These are phyloP conservation scores for Papilio polytes DNA, from an alignment of 1,140 invertebrate genomes.

Conservation along the genomic window DNA sequence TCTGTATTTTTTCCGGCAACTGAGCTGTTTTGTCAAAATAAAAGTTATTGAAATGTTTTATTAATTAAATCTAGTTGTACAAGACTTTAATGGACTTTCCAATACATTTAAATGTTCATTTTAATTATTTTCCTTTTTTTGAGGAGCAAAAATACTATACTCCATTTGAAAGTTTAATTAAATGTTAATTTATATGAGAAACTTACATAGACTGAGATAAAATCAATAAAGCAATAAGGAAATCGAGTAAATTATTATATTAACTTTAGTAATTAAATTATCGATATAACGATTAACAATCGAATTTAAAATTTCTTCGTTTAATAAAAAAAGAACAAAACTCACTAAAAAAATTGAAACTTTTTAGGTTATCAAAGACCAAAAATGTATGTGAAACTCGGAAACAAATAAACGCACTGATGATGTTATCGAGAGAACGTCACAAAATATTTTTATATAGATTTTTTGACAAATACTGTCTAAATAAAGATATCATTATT, in stretches of 20 bases:
- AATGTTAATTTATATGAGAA: neutral
- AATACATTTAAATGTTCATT: too few relatives aligned
- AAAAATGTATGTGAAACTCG: neutral
- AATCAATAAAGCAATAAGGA: neutral
- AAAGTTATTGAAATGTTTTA: too few relatives aligned
- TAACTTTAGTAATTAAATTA: neutral
- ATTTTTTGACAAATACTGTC: neutral
- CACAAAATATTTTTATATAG: conserved; percentile 28
- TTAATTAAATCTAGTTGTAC: too few relatives aligned
- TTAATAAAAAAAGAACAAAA: too few relatives aligned
- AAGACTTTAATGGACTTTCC: too few relatives aligned
- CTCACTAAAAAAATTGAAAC: neutral
- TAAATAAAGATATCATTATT: conserved; percentile 29
- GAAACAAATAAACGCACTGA: neutral
- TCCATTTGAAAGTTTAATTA: too few relatives aligned
- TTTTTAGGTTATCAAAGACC: neutral
- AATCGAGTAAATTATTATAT: neutral
- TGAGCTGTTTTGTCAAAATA: too few relatives aligned
- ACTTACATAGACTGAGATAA: neutral
- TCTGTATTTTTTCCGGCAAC: too few relatives aligned
- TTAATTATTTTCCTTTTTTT: too few relatives aligned
- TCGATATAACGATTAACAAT: neutral
- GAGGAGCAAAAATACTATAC: too few relatives aligned
- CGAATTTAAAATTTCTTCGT: too few relatives aligned
- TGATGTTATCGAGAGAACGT: neutral